phyloP scores from a whole-genome alignment of 2,888 invertebrate species.

The Microctonus brassicae region DNA sequence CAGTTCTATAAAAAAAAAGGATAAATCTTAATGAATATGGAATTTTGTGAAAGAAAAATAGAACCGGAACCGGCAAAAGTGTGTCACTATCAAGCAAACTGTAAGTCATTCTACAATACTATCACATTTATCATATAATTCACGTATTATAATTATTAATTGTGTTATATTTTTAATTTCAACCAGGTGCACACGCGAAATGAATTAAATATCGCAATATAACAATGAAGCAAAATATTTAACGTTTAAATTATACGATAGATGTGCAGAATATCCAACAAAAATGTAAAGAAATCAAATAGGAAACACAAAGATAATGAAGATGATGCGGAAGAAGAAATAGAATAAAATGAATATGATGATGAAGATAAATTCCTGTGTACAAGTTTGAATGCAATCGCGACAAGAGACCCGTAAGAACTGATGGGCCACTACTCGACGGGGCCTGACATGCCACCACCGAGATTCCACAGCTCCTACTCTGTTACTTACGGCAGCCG shows the following conservation, averaged over 20 bases:
- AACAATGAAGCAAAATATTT: not conserved
- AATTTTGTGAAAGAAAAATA: too few relatives aligned
- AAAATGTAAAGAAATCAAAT: too few relatives aligned
- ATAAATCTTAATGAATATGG: too few relatives aligned
- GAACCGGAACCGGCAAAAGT: slow-evolving; percentile 56
- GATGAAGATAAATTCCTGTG: not conserved
- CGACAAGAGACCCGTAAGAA: slow-evolving; percentile 48
- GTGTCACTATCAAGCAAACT: slow-evolving; percentile 58
- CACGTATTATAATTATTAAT: not conserved
- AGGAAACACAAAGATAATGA: not conserved
- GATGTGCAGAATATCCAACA: not conserved
- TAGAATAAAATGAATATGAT: not conserved
- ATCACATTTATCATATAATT: not conserved
- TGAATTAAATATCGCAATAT: not conserved
- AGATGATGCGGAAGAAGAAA: not conserved
- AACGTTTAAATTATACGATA: not conserved
- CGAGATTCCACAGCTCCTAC: slow-evolving; percentile 43
- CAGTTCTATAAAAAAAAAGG: not conserved
- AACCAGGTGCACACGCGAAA: not conserved
- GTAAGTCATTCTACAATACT: slow-evolving; percentile 8
- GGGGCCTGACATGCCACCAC: slow-evolving; percentile 42
- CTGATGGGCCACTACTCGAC: slow-evolving; percentile 44
- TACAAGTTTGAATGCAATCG: slow-evolving; percentile 27
- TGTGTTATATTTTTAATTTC: not conserved
- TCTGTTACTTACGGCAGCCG: slow-evolving; percentile 27